A percentile compares a stretch with the other conserved stretches of the same genome.
These are phyloP conservation scores for Tenualosa ilisha DNA, from an alignment of 2,797 vertebrate species.

Conservation along the genomic window DNA sequence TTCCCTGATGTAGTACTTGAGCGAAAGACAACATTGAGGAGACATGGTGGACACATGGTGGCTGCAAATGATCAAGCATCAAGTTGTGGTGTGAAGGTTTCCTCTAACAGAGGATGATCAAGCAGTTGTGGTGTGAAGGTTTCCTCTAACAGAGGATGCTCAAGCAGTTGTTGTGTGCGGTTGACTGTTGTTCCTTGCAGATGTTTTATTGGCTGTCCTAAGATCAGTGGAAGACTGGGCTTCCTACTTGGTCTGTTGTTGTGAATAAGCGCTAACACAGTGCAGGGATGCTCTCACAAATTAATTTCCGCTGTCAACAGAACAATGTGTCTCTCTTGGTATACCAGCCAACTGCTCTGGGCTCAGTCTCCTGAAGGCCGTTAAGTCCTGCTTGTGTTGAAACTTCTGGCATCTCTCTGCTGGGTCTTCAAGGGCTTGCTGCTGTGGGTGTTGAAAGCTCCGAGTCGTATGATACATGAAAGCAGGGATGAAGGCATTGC, in stretches of 20 bases:
- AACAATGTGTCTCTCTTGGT: background rate
- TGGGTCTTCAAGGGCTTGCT: background rate
- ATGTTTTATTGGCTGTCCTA: background rate
- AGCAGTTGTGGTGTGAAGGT: too few species aligned
- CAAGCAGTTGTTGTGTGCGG: too few species aligned
- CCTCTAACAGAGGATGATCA: too few species aligned
- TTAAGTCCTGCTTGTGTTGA: background rate
- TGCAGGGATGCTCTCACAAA: background rate
- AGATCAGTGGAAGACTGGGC: background rate
- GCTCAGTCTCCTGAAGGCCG: background rate
- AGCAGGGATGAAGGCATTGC: background rate
- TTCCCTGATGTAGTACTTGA: too few species aligned
- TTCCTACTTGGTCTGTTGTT: background rate
- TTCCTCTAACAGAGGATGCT: too few species aligned
- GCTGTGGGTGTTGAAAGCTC: background rate
- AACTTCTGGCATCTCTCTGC: background rate
- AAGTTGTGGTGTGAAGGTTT: too few species aligned
- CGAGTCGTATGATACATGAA: background rate
- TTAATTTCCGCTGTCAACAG: background rate
- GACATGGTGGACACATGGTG: too few species aligned
- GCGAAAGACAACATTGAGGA: too few species aligned
- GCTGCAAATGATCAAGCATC: too few species aligned
- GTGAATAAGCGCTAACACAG: background rate
- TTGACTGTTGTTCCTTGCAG: background rate
- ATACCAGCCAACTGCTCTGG: background rate